Evolutionary conservation across 2,888 invertebrate species (phyloP), one percentile per base, ranked within the genome.

Genomic region (Sinotaia quadrata): DNA sequence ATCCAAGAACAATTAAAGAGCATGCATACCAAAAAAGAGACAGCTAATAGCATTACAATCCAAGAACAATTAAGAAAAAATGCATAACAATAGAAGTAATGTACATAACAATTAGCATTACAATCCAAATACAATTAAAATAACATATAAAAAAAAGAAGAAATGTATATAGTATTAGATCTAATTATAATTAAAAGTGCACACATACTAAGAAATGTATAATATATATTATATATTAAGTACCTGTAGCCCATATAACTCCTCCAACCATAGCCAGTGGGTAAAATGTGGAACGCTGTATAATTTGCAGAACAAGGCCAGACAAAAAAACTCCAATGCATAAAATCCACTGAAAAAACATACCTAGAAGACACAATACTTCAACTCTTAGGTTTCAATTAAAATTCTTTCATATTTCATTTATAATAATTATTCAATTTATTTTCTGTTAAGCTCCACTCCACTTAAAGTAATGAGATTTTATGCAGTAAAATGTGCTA

Each of bases 321-420:
- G 84, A 79, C 51, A 83, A 52, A 74, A 89, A 87, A 44, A 89
- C 87, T 24, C 87, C 87, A 44, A 80, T 78, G 68, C 89, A 87
- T 74, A 89, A 78, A 44, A 90, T 76, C 88, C 88, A 89, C 78
- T 90, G 90, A 77, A 89, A 89, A 77, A 90, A 89, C 78, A 90
- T 83, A 10, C 90, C 89, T 89, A 77, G 5, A 81, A 71, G 67
- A 49, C 41, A 18, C 41, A 41, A 41, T 41, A 12, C 41, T 41
- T 41, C 41, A 41, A 12, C 41, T 18, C 18, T 10, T 12, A 10
- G 8, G 41, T 10, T 41, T 18, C 10, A 12, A 41, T 41, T 41
- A 10, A 41, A 12, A 18, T 10, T 41, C 10, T 41, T 41, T 41
- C 18, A 41, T 0, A 61, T n/a, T n/a, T n/a, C n/a, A n/a, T n/a